Conservation (phyloP, 2,797 vertebrate genomes). For the Sebastes dallii region DNA sequence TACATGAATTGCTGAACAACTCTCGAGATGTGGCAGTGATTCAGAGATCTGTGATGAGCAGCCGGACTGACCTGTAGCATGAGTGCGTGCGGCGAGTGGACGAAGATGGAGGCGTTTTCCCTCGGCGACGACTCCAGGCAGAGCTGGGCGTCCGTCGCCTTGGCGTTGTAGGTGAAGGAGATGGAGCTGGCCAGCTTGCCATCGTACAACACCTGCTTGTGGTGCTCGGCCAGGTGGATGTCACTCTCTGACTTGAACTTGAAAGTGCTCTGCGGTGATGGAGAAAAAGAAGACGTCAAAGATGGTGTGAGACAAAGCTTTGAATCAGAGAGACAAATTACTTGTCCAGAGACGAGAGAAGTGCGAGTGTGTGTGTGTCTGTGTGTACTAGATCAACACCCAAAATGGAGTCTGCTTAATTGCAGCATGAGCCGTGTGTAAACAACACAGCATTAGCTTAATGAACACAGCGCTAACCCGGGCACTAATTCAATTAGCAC, state of each 20-base stretch:
- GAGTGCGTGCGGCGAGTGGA: conserved; percentile 95
- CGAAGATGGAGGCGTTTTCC: conserved; percentile 96
- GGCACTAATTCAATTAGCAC: conserved; percentile 75
- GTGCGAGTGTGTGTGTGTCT: neutral
- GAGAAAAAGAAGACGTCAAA: neutral
- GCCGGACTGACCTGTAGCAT: conserved; percentile 90
- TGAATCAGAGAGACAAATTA: conserved; percentile 1
- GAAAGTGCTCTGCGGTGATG: conserved; percentile 89
- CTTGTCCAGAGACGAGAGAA: conserved; percentile 4
- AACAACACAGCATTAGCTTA: conserved; percentile 75
- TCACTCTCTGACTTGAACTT: conserved; percentile 98
- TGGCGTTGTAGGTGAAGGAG: conserved; percentile 96
- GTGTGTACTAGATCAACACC: conserved; percentile 39
- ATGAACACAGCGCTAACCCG: conserved; percentile 73
- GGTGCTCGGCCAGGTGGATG: conserved; percentile 96
- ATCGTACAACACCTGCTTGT: conserved; percentile 96
- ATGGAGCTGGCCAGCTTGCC: conserved; percentile 95
- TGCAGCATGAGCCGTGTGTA: conserved; percentile 65
- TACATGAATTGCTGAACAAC: neutral
- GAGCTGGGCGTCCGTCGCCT: conserved; percentile 95
- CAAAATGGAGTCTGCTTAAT: conserved; percentile 70
- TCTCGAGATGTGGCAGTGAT: neutral
- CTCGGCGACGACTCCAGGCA: conserved; percentile 96
- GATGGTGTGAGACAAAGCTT: neutral
- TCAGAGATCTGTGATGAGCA: neutral